Percentiles rank a stretch among this genome's conserved stretches.
phyloP scores from a whole-genome alignment of 2,888 invertebrate species.

The Archaeoteleia sp. region DNA sequence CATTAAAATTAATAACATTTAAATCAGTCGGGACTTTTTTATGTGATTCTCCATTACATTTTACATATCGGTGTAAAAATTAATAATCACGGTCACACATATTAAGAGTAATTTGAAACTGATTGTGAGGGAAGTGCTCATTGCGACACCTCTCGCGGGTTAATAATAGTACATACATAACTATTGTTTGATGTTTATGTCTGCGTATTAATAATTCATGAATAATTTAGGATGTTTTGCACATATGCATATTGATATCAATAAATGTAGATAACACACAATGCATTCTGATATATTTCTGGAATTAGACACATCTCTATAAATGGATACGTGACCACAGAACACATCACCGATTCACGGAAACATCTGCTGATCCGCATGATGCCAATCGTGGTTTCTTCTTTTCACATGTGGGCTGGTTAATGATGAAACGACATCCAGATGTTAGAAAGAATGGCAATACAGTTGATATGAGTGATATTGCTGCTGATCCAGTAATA shows the following conservation, averaged over 20 bases:
- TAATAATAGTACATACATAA: no score
- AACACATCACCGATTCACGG: constrained; percentile 85
- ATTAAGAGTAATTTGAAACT: no score
- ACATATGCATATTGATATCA: neutral
- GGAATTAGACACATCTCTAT: constrained; percentile 63
- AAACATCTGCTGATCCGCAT: constrained; percentile 90
- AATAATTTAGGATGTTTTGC: neutral
- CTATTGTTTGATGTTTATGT: no score
- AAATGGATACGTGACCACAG: constrained; percentile 78
- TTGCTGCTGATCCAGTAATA: constrained; percentile 86
- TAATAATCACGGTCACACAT: no score
- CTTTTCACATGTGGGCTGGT: constrained; percentile 96
- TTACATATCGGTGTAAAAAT: no score
- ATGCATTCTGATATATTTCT: neutral
- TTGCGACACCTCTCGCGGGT: no score
- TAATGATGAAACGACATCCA: constrained; percentile 93
- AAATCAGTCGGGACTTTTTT: no score
- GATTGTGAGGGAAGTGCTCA: no score
- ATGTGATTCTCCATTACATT: no score
- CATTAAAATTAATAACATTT: no score
- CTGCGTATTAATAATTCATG: no score
- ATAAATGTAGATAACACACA: no score
- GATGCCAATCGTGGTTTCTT: constrained; percentile 91
- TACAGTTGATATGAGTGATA: constrained; percentile 89
- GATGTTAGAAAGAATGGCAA: constrained; percentile 86